phyloP scores from a whole-genome alignment of 2,113 vertebrate species.

The Myxocyprinus asiaticus region DNA sequence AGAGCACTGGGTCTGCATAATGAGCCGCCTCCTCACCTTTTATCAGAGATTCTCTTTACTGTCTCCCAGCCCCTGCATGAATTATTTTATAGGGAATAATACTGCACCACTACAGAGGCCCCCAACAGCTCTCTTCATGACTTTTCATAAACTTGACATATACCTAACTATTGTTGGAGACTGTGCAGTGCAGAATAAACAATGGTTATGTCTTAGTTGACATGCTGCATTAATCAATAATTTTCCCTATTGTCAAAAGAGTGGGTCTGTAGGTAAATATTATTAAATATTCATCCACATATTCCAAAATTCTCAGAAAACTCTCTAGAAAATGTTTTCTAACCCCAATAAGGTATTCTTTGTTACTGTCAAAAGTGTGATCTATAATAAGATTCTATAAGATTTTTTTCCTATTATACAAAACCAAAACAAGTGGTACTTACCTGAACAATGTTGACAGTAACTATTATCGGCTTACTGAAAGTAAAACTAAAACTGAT shows the following conservation, averaged over 20 bases:
- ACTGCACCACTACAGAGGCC: constrained; percentile 17
- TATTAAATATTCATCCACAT: neutral
- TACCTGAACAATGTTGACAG: no score
- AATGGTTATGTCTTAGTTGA: constrained; percentile 1
- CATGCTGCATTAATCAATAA: constrained; percentile 9
- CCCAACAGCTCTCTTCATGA: constrained; percentile 15
- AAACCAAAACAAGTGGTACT: neutral
- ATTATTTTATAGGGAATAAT: constrained; percentile 46
- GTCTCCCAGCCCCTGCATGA: constrained; percentile 32
- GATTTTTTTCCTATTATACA: no score
- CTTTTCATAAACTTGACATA: constrained; percentile 19
- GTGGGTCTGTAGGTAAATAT: neutral
- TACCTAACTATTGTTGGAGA: constrained; percentile 12
- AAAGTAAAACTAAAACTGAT: no score
- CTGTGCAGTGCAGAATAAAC: constrained; percentile 13
- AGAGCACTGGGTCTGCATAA: constrained; percentile 32
- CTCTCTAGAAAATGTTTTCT: neutral
- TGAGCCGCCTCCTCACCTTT: constrained; percentile 45
- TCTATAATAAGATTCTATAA: neutral
- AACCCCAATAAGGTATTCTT: neutral
- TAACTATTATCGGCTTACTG: no score
- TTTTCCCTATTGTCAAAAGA: constrained; percentile 6
- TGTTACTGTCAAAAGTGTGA: neutral
- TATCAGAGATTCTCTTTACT: constrained; percentile 42
- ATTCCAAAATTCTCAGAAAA: neutral